Conservation (phyloP, 2,888 invertebrate genomes). For the Rambutsinella grinnellia region DNA sequence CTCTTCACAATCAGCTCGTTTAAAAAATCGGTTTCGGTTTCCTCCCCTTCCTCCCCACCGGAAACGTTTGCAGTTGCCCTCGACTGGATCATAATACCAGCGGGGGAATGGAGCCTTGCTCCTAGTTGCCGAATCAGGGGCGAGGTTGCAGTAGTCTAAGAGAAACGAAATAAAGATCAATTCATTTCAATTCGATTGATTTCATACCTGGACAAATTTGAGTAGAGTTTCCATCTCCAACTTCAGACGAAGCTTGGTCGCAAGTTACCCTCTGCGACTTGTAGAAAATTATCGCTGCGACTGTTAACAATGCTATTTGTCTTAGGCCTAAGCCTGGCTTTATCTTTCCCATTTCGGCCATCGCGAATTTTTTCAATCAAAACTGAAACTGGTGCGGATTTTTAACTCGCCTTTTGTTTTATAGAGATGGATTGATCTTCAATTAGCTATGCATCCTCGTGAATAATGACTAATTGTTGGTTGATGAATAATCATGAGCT, state of each 20-base stretch:
- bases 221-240: not conserved
- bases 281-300: slow-evolving; percentile 3
- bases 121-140: slow-evolving; percentile 24
- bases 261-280: slow-evolving; percentile 1
- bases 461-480: no score
- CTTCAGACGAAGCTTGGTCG: not conserved
- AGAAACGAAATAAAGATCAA: no score
- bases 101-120: slow-evolving; percentile 54
- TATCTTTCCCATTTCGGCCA: no score
- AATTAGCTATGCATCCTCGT: no score
- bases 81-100: slow-evolving; percentile 46
- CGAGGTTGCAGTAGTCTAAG: slow-evolving; percentile 38
- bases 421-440: no score
- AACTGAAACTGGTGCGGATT: no score
- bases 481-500: no score
- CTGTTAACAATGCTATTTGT: slow-evolving; percentile 11
- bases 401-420: no score
- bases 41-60: slow-evolving; percentile 49
- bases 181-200: not conserved
- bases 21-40: slow-evolving; percentile 47
- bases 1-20: slow-evolving; percentile 34
- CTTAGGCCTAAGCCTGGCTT: no score
- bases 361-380: no score
- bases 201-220: slow-evolving; percentile 36
- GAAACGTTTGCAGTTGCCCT: slow-evolving; percentile 41